phyloP scores from a whole-genome alignment of 2,113 vertebrate species.

The Morone chrysops region DNA sequence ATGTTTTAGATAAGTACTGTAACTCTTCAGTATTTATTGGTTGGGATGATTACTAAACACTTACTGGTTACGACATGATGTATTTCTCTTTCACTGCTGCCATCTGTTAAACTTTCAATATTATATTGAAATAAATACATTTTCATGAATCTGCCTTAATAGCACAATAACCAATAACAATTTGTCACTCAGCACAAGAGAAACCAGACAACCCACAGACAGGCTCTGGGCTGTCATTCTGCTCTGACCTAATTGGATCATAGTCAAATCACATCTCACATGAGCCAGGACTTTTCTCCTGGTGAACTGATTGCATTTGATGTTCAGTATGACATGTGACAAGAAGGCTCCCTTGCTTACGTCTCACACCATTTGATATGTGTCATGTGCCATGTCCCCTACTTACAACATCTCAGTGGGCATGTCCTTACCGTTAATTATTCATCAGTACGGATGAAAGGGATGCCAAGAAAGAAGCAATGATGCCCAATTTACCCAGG shows the following conservation, averaged over 20 bases:
- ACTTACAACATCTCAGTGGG: conserved; percentile 49
- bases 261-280: conserved; percentile 25
- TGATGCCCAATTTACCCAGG: conserved; percentile 20
- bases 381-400: conserved; percentile 40
- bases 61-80: neutral
- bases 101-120: neutral
- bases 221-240: conserved; percentile 31
- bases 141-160: conserved; percentile 15
- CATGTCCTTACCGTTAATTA: conserved; percentile 57
- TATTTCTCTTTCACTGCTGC: neutral
- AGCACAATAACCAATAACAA: neutral
- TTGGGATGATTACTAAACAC: neutral
- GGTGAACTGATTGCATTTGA: conserved; percentile 28
- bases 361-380: conserved; percentile 34
- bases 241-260: conserved; percentile 49
- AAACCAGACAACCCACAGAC: conserved; percentile 20
- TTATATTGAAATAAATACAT: neutral
- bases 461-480: conserved; percentile 15
- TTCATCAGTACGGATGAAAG: conserved; percentile 49
- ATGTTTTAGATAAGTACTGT: too few relatives aligned
- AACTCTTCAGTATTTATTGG: neutral
- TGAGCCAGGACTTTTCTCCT: conserved; percentile 22
- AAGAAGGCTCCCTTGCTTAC: conserved; percentile 16
- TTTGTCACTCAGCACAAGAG: conserved; percentile 6
- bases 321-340: conserved; percentile 32